These are phyloP conservation scores for Diplodus puntazzo DNA, from an alignment of 2,797 vertebrate genomes.

Conservation along the genomic window DNA sequence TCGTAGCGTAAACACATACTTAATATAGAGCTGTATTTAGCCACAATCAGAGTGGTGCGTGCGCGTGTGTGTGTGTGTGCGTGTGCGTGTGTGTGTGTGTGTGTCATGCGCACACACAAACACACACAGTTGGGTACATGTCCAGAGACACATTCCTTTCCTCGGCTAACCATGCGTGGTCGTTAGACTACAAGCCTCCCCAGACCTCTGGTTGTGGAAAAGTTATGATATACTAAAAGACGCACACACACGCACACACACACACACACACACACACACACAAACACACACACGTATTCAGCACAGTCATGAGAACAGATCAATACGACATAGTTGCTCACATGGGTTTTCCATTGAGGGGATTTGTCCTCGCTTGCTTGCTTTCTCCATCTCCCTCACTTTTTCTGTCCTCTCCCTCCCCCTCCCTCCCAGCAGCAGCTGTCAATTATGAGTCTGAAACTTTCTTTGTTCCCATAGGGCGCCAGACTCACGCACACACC, in stretches of 20 bases:
- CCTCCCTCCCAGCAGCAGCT: constrained; percentile 76
- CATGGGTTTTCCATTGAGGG: constrained; percentile 64
- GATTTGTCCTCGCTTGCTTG: constrained; percentile 61
- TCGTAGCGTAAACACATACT: constrained; percentile 31
- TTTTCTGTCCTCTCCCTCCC: constrained; percentile 35
- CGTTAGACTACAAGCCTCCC: constrained; percentile 40
- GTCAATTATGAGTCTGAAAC: constrained; percentile 79
- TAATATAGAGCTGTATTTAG: constrained; percentile 30
- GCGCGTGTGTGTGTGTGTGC: not conserved
- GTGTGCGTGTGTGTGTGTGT: not conserved
- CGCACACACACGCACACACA: constrained; percentile 21
- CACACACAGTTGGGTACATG: constrained; percentile 50
- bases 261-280: constrained; percentile 32
- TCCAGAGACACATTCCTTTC: constrained; percentile 53
- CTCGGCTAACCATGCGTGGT: constrained; percentile 65
- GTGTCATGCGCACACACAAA: constrained; percentile 10
- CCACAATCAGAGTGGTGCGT: constrained; percentile 16
- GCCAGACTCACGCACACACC: constrained; percentile 45
- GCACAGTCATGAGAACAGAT: constrained; percentile 58
- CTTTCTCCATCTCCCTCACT: constrained; percentile 45
- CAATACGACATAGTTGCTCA: constrained; percentile 55
- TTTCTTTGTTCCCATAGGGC: constrained; percentile 75
- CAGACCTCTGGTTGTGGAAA: constrained; percentile 43
- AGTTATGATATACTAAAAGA: constrained; percentile 49
- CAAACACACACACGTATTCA: constrained; percentile 40